Evolutionary conservation across 2,888 invertebrate genomes (phyloP), one percentile per base, ranked within the genome.

Genomic region (Netelia fuscicornis): DNA sequence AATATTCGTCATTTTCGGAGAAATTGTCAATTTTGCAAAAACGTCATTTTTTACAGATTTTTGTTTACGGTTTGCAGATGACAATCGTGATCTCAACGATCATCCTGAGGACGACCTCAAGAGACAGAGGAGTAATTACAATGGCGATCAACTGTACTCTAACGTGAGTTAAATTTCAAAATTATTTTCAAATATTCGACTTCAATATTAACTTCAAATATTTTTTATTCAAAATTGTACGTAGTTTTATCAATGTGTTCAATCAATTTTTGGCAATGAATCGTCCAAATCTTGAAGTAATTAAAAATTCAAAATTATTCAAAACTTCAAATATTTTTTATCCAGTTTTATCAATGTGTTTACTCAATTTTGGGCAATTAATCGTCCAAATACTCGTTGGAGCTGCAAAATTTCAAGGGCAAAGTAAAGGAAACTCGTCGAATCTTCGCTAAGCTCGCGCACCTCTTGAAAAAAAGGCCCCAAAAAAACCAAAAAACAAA

Each of bases 101-200:
- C 97, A 97, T 95, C 96, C 97, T 44, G 98, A 98, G 91, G 98
- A 98, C 90, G 98, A 98, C 91, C 95, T 97, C 76, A 98, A 98
- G 94, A 96, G 98, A 93, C 98, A 98, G 93, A 96, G 98, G 94
- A 96, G 96, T 93, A 97, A 97, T 90, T 98, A 98, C 94, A 98
- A 97, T 91, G 97, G 98, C 71, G 98, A 98, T 93, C 98, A 98
- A 94, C 96, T 98, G 90, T 98, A 98, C 94, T 96, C 97, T 77
- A 98, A 97, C 94, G 98, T 97, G 95, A 96, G 97, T 96, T 87
- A 74, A 80, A 17, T 17, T 58, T 60, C 42, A 72, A 30, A 72
- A n/a, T 58, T 58, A 44, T n/a, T 70, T 70, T 70, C n/a, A n/a
- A n/a, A n/a, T n/a, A n/a, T n/a, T n/a, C n/a, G n/a, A n/a, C n/a